Evolutionary conservation across 2,113 vertebrate genomes (phyloP), one percentile per base, ranked within the genome.

Genomic region (Pyxicephalus adspersus): DNA sequence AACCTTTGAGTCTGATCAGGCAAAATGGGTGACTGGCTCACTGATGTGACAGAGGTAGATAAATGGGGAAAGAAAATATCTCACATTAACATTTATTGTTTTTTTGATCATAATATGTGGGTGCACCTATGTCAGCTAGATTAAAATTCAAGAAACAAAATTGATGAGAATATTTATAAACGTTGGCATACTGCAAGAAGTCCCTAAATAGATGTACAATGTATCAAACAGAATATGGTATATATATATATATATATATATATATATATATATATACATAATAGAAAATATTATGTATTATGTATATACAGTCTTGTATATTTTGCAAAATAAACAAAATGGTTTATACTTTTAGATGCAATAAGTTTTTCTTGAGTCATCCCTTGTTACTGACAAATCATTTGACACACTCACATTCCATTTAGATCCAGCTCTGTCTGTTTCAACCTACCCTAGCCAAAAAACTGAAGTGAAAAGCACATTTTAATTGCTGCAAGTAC

Each of bases 1-100:
- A 73, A 20, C 9, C 26, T 58, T 58, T 73, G 26, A 34, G 31
- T 73, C 20, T 58, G 26, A 31, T 73, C 25, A 55, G 20, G 64
- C 51, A 77, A n/a, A 28, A n/a, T 9, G 45, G 51, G 63, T 65
- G 63, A 77, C 22, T 22, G 25, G 52, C 20, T 55, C 55, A 20
- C 26, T 57, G 26, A 77, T 65, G 5, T 65, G 52, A 66, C 25
- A 34, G 45, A 65, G 11, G 20, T 66, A 54, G 63, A 66, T 77
- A 54, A 66, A 77, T 65, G 51, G 51, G 20, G 50, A 64, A 34
- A 20, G 19, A 22, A 77, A 31, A 65, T 65, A 23, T 2, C 55
- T 18, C n/a, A 64, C 13, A 52, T 77, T 45, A 77, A 61, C 75
- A 65, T 31, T 65, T 55, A 77, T 22, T 23, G 52, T 50, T 50